Evolutionary conservation across 2,888 invertebrate genomes (phyloP).

Genomic region (Lutraria lutraria): DNA sequence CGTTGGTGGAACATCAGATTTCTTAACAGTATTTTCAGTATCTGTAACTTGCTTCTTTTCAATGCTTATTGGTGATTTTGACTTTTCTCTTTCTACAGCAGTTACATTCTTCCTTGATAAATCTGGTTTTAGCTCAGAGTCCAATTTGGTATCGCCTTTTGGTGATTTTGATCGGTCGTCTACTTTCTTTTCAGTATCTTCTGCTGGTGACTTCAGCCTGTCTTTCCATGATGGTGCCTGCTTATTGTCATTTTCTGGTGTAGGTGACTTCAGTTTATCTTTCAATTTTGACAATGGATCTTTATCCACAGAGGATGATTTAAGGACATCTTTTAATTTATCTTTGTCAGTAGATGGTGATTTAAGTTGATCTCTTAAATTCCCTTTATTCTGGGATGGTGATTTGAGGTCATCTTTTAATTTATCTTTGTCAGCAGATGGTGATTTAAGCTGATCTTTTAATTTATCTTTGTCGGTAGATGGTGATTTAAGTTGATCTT

Average conservation of each 20-base stretch:
- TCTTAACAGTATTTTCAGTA: too few species aligned
- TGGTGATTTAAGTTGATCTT: slow-evolving; percentile 47
- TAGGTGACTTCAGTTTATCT: slow-evolving; percentile 45
- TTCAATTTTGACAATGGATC: slow-evolving; percentile 34
- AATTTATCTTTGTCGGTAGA: slow-evolving; percentile 22
- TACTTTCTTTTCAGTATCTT: slow-evolving; percentile 19
- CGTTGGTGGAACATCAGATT: too few species aligned
- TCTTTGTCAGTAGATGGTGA: slow-evolving; percentile 35
- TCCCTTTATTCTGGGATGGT: slow-evolving; percentile 19
- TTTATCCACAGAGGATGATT: slow-evolving; percentile 45
- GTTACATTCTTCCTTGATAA: neutral
- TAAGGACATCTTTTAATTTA: slow-evolving; percentile 34
- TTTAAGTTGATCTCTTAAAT: slow-evolving; percentile 41
- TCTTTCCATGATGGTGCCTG: slow-evolving; percentile 47
- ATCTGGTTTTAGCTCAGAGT: slow-evolving; percentile 4
- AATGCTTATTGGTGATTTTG: neutral
- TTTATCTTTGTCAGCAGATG: slow-evolving; percentile 32
- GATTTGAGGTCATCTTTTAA: slow-evolving; percentile 39
- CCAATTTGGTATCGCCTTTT: neutral
- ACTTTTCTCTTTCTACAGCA: neutral
- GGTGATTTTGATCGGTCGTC: neutral
- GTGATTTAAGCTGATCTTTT: slow-evolving; percentile 46
- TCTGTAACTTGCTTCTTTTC: neutral
- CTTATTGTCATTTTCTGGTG: slow-evolving; percentile 37
- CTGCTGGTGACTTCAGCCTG: slow-evolving; percentile 42